Base-by-base conservation (phyloP, 2,113 vertebrate genomes). In the Rana temporaria region DNA sequence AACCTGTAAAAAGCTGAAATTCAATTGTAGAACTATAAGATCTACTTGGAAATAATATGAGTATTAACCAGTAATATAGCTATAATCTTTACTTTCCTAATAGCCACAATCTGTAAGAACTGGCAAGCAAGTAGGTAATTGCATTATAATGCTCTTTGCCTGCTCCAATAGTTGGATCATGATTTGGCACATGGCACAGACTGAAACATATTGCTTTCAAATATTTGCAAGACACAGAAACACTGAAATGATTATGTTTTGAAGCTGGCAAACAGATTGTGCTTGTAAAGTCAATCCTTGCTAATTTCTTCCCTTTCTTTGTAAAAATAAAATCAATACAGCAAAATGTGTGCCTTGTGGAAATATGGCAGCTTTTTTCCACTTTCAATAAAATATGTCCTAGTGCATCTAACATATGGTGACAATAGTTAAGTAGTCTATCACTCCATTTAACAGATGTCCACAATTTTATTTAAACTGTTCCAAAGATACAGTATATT, bases 121-220 rank as follows among this genome's bases (percentile, higher is more conserved):
- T 81, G 67, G 67, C 79, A 81, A 64, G 57, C 68, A 72, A 59
- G 0, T 30, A 18, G 30, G 18, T 80, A 70, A 70, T 80, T 70
- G 76, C 76, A 78, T 78, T 78, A 78, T 78, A 78, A 78, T 78
- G 42, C 48, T 30, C 24, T 78, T 12, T n/a, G 48, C 63, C n/a
- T 24, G 48, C 18, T 67, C 63, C 76, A 78, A 78, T 52, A 56
- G 17, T 34, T 78, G 63, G 76, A 75, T 65, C 62, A 78, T 15
- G 42, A 67, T 52, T 78, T 78, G 76, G 76, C 76, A 65, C 76
- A 67, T 60, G 32, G 72, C 20, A 75, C 22, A 20, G 72, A 42
- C 32, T 38, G 57, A 59, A 75, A 52, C 60, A 63, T 77, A 65
- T 77, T 77, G 74, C 74, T 60, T 65, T 77, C 60, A 77, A 53